Evolutionary conservation across 2,888 invertebrate genomes (phyloP), one percentile per base, ranked within the genome.

Genomic region (Pandemis cinnamomeana): DNA sequence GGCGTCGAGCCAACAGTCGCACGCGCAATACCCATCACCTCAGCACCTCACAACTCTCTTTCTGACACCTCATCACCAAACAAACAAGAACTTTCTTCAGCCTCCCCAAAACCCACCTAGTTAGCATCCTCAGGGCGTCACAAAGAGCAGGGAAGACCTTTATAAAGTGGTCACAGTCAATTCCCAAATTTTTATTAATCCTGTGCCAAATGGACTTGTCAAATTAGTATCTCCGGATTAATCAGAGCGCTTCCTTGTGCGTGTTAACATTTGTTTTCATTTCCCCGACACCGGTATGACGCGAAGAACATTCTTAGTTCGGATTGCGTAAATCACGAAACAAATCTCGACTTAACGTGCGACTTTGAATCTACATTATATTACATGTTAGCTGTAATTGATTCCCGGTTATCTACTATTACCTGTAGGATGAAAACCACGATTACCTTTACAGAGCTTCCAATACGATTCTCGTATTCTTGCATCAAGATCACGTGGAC

Each of bases 191-290:
- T 58, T 58, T 58, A 58, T 58, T 58, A 58, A 27, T 58, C 27
- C 58, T 10, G 27, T 10, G 58, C 58, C 27, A 58, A 58, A 58
- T 58, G 61, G 61, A 61, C 41, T 27, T 58, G 61, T 61, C 36
- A 61, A 41, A 61, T 61, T 41, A 61, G 41, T n/a, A 13, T 20
- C 41, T 61, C 58, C 11, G 7, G 61, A 61, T 61, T 61, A 61
- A 61, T 61, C 61, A 61, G 42, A 41, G 0, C 41, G 6, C 61
- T 61, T 61, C 61, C 61, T 61, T n/a, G n/a, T 61, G 61, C 61
- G 20, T 27, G 27, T 27, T 58, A 20, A 20, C 20, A 53, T 58
- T 27, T 10, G 5, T 58, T 58, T 58, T 11, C 53, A 11, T 58
- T 58, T 58, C 27, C 58, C 27, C 27, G 58, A 58, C 58, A 58